phyloP scores from a whole-genome alignment of 2,113 vertebrate genomes.

The Pholis gunnellus region DNA sequence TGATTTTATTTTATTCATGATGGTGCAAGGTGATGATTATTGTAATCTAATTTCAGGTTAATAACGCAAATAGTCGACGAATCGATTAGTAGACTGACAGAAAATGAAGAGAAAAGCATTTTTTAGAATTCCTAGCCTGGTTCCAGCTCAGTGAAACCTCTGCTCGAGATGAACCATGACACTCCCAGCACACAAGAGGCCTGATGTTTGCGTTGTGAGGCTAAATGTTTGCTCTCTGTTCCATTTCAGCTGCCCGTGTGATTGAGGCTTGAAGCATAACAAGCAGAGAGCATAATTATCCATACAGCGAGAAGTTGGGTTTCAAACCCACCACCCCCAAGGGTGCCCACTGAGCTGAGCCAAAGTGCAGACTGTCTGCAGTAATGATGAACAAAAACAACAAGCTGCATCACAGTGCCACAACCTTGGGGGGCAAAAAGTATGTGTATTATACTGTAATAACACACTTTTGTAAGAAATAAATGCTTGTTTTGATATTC shows the following conservation, averaged over 20 bases:
- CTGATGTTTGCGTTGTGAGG: constrained; percentile 24
- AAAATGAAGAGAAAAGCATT: neutral
- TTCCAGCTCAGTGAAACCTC: constrained; percentile 27
- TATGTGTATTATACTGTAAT: neutral
- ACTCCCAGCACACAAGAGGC: constrained; percentile 35
- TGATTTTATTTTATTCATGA: neutral
- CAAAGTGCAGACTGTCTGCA: constrained; percentile 28
- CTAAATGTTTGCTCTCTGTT: constrained; percentile 48
- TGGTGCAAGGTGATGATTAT: neutral
- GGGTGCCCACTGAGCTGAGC: constrained; percentile 15
- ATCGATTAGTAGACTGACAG: neutral
- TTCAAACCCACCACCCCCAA: constrained; percentile 38
- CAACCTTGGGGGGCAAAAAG: neutral
- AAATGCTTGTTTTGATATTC: neutral
- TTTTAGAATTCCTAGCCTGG: neutral
- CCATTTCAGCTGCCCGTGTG: constrained; percentile 17
- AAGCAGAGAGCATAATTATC: constrained; percentile 52
- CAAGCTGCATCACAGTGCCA: constrained; percentile 21
- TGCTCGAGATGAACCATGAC: constrained; percentile 29
- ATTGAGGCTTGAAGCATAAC: constrained; percentile 40
- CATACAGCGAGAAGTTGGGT: constrained; percentile 30
- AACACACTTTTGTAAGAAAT: neutral
- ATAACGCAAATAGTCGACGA: neutral
- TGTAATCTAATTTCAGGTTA: neutral
- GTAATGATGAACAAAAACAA: constrained; percentile 38